These are phyloP conservation scores for Aethes cnicana DNA, from an alignment of 2,888 invertebrate species.

Conservation along the genomic window DNA sequence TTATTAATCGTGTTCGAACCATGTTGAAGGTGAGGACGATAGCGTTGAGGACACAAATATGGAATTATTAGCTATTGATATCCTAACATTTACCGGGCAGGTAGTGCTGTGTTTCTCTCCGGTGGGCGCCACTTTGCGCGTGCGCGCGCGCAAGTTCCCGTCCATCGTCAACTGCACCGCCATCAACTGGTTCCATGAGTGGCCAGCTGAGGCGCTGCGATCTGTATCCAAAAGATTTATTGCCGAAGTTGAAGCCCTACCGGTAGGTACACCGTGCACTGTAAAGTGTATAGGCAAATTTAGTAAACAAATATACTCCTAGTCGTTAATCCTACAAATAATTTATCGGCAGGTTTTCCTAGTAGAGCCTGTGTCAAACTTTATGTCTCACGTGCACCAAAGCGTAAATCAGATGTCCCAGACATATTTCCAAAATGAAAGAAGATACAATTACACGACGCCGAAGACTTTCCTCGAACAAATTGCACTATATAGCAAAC, in stretches of 20 bases:
- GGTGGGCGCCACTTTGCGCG: constrained; percentile 93
- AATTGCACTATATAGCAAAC: constrained; percentile 90
- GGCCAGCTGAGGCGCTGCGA: constrained; percentile 95
- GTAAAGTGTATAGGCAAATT: not conserved
- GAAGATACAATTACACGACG: constrained; percentile 96
- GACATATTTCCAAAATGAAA: constrained; percentile 91
- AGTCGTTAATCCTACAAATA: not conserved
- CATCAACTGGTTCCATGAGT: constrained; percentile 98
- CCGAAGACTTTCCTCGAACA: constrained; percentile 97
- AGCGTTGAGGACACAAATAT: no score
- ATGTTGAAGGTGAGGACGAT: constrained; percentile 85
- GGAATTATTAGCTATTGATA: no score
- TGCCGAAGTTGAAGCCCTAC: constrained; percentile 87
- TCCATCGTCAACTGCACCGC: constrained; percentile 95
- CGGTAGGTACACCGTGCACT: no score
- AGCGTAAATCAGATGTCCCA: constrained; percentile 93
- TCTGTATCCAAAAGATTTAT: constrained; percentile 94
- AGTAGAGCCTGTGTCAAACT: constrained; percentile 86
- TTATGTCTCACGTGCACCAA: constrained; percentile 95
- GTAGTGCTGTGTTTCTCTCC: constrained; percentile 96
- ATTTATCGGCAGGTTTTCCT: constrained; percentile 72
- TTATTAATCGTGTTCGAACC: constrained; percentile 93
- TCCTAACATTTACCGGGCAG: constrained; percentile 41
- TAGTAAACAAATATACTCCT: not conserved
- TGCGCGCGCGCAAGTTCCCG: constrained; percentile 95